A percentile compares a stretch with the other conserved stretches of the same genome.
Evolutionary conservation across 2,113 vertebrate species (phyloP).

Genomic region (Scortum barcoo): DNA sequence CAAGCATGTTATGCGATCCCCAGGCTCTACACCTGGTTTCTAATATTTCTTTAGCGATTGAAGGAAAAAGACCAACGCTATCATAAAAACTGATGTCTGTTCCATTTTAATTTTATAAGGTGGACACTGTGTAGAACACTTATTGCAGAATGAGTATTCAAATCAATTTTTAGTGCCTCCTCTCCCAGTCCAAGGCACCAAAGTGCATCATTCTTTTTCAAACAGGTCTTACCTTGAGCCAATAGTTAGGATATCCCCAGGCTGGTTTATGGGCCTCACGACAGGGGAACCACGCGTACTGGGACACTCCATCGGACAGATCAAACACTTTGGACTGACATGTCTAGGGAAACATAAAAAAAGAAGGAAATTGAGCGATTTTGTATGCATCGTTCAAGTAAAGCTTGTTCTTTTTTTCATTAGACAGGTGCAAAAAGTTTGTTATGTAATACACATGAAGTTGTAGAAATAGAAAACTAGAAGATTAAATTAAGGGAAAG

Average conservation of each 20-base stretch:
- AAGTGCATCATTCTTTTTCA: background rate
- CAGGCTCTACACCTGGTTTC: no score
- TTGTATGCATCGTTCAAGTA: background rate
- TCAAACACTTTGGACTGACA: slow-evolving; percentile 97
- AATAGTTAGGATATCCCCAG: slow-evolving; percentile 87
- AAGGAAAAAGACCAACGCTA: no score
- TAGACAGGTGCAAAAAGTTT: background rate
- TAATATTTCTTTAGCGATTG: no score
- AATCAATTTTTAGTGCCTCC: background rate
- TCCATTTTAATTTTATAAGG: no score
- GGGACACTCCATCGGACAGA: slow-evolving; percentile 91
- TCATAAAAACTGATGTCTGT: no score
- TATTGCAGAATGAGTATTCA: background rate
- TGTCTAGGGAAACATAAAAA: slow-evolving; percentile 77
- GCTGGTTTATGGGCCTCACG: slow-evolving; percentile 83
- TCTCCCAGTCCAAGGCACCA: background rate
- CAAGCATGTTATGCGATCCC: no score
- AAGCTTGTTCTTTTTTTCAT: background rate
- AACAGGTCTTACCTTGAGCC: slow-evolving; percentile 90
- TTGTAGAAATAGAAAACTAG: background rate
- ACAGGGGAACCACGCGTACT: slow-evolving; percentile 97
- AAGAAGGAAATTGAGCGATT: background rate
- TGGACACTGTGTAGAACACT: background rate
- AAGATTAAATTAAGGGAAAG: background rate
- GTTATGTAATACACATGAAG: background rate